A percentile compares a stretch with the other conserved stretches of the same genome.
Evolutionary conservation across 2,888 invertebrate species (phyloP).

Genomic region (Galeruca laticollis): DNA sequence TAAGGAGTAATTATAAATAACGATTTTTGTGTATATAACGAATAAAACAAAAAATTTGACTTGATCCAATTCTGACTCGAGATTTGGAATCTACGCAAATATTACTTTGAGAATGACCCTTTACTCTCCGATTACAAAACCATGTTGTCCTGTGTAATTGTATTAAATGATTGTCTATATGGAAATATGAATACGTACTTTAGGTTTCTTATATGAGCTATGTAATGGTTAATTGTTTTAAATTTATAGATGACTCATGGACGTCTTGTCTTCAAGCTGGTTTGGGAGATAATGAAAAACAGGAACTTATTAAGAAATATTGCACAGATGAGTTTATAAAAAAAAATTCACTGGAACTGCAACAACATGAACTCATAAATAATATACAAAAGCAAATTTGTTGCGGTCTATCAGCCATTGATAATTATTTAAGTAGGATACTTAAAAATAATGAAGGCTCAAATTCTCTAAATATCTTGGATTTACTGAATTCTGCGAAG

Average conservation of each 20-base stretch:
- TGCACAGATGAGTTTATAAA: constrained; percentile 21
- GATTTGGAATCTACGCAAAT: no score
- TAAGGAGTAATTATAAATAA: no score
- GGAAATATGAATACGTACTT: no score
- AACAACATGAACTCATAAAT: constrained; percentile 13
- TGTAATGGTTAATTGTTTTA: neutral
- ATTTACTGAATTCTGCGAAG: constrained; percentile 28
- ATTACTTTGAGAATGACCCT: no score
- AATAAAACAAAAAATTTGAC: no score
- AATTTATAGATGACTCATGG: constrained; percentile 25
- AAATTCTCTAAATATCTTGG: constrained; percentile 11
- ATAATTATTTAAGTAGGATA: constrained; percentile 30
- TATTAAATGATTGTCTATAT: no score
- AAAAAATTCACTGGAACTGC: constrained; percentile 18
- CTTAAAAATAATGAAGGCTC: constrained; percentile 18
- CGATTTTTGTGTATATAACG: no score
- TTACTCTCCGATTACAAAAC: no score
- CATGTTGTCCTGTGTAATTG: no score
- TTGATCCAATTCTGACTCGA: no score
- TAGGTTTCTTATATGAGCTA: no score
- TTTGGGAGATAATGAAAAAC: constrained; percentile 17
- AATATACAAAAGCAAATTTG: constrained; percentile 31
- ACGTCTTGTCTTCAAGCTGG: constrained; percentile 23
- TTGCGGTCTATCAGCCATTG: constrained; percentile 27
- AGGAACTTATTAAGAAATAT: constrained; percentile 15